These are phyloP conservation scores for Acanthosepion lycidas DNA, from an alignment of 2,888 invertebrate genomes.

Conservation along the genomic window DNA sequence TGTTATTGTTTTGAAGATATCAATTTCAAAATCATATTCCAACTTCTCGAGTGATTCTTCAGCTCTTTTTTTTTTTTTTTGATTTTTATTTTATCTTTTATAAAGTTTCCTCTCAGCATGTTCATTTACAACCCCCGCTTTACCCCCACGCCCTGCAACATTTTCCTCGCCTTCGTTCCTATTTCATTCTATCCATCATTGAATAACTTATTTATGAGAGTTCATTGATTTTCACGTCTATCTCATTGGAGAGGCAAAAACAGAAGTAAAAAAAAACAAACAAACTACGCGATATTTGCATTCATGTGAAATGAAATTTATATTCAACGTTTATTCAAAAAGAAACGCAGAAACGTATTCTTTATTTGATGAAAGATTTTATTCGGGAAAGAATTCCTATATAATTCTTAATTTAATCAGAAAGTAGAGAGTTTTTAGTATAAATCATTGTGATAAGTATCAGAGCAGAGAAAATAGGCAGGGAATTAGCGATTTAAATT, in stretches of 20 bases:
- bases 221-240: slow-evolving; percentile 1
- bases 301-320: neutral
- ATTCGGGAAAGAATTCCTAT: neutral
- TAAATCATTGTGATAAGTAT: neutral
- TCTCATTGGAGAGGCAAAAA: neutral
- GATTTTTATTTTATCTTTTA: neutral
- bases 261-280: neutral
- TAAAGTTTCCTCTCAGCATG: neutral
- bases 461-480: neutral
- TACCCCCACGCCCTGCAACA: neutral
- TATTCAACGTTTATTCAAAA: neutral
- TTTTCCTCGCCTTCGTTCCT: neutral
- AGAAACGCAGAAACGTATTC: neutral
- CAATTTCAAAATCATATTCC: neutral
- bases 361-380: neutral
- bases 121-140: neutral
- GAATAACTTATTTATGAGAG: neutral
- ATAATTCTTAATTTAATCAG: slow-evolving; percentile 14
- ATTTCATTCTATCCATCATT: neutral
- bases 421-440: neutral
- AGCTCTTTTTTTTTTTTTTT: neutral
- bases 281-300: neutral
- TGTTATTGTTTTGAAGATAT: neutral
- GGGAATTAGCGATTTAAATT: neutral
- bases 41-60: neutral